Evolutionary conservation across 2,888 invertebrate genomes (phyloP), one percentile per base, ranked within the genome.

Genomic region (Caenorhabditis sp.): DNA sequence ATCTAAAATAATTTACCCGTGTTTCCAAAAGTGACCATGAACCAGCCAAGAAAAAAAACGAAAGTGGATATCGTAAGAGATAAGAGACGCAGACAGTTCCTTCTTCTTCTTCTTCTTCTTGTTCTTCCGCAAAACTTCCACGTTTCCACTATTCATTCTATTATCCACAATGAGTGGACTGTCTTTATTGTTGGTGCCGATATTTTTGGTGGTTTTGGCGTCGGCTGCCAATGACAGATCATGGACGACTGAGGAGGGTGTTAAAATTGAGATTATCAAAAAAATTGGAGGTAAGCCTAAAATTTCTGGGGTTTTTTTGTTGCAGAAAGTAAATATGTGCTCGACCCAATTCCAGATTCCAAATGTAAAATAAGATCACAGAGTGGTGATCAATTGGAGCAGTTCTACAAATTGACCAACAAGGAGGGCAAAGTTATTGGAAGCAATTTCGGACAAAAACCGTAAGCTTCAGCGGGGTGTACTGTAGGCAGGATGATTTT

Each of bases 261-360:
- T 87, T 53, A 78, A 84, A 53, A 82, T 86, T 55, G 86, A 86
- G 65, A 86, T 86, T 69, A 86, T 86, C 70, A 85, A 86, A 62
- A 86, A 85, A 65, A 85, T 86, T 55, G 81, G 83, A 24, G 84
- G 85, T 83, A 50, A 21, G 58, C 12, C 4, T 21, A 21, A 27
- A 26, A 27, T 17, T 43, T 17, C 43, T 2, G 43, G 43, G 36
- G 36, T 27, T 17, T 17, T 59, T 21, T 37, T 19, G 26, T 37
- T 14, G n/a, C 3, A 31, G 6, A 36, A 6, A 27, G n/a, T 14
- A 59, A 59, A 59, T 5, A 17, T n/a, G n/a, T n/a, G n/a, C n/a
- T n/a, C n/a, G n/a, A n/a, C n/a, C n/a, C n/a, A 26, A 27, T 59
- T 66, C 26, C 49, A 82, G 86, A 85, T 51, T 77, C 78, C 8